A percentile compares a stretch with the other conserved stretches of the same genome.
These are phyloP conservation scores for Spinus olivaceus DNA, from an alignment of 2,797 vertebrate genomes.

Conservation along the genomic window DNA sequence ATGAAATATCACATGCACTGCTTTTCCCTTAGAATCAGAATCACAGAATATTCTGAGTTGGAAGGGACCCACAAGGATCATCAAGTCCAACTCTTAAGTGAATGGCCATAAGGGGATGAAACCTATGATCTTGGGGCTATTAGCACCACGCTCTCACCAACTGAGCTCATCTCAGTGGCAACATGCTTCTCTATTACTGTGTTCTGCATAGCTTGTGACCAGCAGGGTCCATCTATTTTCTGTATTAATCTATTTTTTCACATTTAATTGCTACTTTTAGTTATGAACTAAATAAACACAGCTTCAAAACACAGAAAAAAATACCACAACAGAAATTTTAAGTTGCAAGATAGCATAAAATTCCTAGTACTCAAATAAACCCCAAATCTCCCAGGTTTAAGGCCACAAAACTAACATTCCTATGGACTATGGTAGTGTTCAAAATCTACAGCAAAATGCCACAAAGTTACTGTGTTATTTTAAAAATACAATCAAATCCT, in stretches of 20 bases:
- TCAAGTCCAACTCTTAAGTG: fast-evolving
- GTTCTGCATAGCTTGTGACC: background rate
- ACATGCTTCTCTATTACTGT: background rate
- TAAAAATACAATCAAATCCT: background rate
- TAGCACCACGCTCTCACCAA: fast-evolving
- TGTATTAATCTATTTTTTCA: background rate
- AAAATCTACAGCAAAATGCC: background rate
- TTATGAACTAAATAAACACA: background rate
- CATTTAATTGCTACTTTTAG: background rate
- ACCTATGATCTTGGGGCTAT: background rate
- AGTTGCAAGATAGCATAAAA: background rate
- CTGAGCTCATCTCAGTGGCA: background rate
- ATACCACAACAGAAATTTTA: background rate
- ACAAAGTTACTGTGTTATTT: background rate
- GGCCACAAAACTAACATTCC: background rate
- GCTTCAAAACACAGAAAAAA: background rate
- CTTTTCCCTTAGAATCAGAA: background rate
- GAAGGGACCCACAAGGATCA: background rate
- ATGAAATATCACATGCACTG: fast-evolving
- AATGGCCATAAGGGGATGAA: background rate
- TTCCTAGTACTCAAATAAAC: background rate
- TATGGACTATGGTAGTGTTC: background rate
- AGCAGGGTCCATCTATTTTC: background rate
- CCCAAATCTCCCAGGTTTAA: background rate
- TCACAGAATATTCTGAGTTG: background rate